Base-by-base conservation (phyloP, 2,113 vertebrate genomes). In the Cervus canadensis region DNA sequence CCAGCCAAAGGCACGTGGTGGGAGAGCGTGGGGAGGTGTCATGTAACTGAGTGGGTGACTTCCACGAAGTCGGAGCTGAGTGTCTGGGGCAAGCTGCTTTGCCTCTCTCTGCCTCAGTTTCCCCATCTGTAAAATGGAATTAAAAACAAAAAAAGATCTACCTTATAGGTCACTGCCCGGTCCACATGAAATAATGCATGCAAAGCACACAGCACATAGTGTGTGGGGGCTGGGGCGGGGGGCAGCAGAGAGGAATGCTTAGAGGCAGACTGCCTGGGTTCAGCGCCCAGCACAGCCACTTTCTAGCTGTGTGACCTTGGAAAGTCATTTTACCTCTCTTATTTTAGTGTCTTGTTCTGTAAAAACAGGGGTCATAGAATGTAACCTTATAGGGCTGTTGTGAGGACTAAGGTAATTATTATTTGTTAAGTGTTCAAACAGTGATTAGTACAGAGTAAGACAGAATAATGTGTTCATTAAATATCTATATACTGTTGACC, bases 151-250 rank as follows among this genome's bases (percentile, higher is more conserved):
- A 91, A 71, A 23, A 26, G 59, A 57, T 33, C 86, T 93, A 45
- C 16, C 56, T 57, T 48, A 16, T 28, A 26, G 64, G 54, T 40
- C 45, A 8, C 30, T 85, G n/a, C 43, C 13, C 59, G 40, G 25
- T 57, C 56, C 30, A 12, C 30, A 30, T 84, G 79, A 79, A 57
- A 60, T 89, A 60, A 60, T 81, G 59, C 28, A 8, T 11, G 12
- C 13, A 40, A 93, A 67, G 50, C 11, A 4, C 15, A 21, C 15
- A 30, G 3, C 21, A 26, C 9, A 12, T 59, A 33, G n/a, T 26
- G 40, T 5, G 4, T 6, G 14, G 1, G 43, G 33, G 52, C 2
- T 0, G 4, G 26, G 6, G 2, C 8, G 8, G 3, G 3, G 36
- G 17, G 45, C 25, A 82, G 11, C 3, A 11, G 28, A 89, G 30